Conservation (phyloP, 64 coral and sea anemone species). For the Hydrozoanthus tunicans region DNA sequence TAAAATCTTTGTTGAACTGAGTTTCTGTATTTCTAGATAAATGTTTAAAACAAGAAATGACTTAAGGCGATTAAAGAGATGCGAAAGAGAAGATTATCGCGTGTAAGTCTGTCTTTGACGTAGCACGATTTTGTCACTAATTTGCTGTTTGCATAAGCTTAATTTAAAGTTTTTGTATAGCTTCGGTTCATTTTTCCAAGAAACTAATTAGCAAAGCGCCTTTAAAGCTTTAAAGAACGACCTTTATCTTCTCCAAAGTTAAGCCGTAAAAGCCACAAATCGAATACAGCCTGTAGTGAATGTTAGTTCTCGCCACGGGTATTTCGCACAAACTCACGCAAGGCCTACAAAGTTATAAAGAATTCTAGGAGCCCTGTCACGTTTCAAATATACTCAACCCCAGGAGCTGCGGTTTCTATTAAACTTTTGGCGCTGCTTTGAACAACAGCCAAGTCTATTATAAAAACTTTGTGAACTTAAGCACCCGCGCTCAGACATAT, state of each 20-base stretch:
- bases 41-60: too few species aligned
- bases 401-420: neutral
- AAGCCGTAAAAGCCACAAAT: neutral
- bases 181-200: neutral
- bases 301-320: neutral
- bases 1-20: neutral
- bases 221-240: neutral
- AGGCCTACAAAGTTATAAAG: neutral
- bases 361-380: neutral
- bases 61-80: too few species aligned
- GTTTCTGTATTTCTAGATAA: neutral
- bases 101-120: too few species aligned
- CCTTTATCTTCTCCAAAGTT: neutral
- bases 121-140: neutral
- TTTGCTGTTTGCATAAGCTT: constrained; percentile 14
- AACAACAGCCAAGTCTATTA: neutral
- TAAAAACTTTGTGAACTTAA: neutral
- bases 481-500: neutral
- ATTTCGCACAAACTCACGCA: neutral
- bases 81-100: too few species aligned
- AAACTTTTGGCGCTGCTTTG: neutral
- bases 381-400: neutral
- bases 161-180: neutral
- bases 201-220: neutral
- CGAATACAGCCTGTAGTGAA: neutral